Evolutionary conservation across 2,888 invertebrate genomes (phyloP).

Genomic region (Globia sparganii): DNA sequence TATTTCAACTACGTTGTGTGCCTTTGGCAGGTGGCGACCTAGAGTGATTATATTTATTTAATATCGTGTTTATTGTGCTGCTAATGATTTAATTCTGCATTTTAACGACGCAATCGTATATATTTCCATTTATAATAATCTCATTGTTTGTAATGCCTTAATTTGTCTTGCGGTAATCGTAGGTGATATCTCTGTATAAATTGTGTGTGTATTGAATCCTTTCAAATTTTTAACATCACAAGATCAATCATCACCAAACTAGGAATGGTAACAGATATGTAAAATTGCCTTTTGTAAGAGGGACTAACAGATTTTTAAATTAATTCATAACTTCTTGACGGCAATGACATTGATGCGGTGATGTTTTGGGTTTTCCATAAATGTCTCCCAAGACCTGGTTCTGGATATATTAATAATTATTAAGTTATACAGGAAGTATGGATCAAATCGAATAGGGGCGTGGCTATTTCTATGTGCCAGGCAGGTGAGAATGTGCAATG

Average conservation of each 20-base stretch:
- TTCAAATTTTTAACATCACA: background rate
- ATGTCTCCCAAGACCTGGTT: slow-evolving; percentile 93
- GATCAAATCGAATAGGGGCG: no score
- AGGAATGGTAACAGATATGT: no score
- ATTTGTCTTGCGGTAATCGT: slow-evolving; percentile 29
- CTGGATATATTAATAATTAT: slow-evolving; percentile 82
- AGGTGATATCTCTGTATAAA: slow-evolving; percentile 13
- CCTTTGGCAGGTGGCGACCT: slow-evolving; percentile 51
- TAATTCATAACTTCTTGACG: background rate
- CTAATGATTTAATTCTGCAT: slow-evolving; percentile 13
- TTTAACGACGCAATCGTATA: background rate
- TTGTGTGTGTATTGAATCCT: background rate
- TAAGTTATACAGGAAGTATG: no score
- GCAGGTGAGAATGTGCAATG: no score
- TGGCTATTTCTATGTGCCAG: no score
- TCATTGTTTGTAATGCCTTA: slow-evolving; percentile 45
- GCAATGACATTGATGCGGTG: slow-evolving; percentile 73
- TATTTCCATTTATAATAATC: slow-evolving; percentile 11
- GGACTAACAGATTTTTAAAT: no score
- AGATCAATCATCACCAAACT: background rate
- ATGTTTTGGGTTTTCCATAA: slow-evolving; percentile 91
- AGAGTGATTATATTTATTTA: slow-evolving; percentile 18
- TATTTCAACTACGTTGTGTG: slow-evolving; percentile 44
- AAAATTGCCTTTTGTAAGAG: no score
- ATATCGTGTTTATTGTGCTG: background rate